A percentile compares a stretch with the other conserved stretches of the same genome.
Evolutionary conservation across 2,888 invertebrate species (phyloP).

Genomic region (Plebejus anna): DNA sequence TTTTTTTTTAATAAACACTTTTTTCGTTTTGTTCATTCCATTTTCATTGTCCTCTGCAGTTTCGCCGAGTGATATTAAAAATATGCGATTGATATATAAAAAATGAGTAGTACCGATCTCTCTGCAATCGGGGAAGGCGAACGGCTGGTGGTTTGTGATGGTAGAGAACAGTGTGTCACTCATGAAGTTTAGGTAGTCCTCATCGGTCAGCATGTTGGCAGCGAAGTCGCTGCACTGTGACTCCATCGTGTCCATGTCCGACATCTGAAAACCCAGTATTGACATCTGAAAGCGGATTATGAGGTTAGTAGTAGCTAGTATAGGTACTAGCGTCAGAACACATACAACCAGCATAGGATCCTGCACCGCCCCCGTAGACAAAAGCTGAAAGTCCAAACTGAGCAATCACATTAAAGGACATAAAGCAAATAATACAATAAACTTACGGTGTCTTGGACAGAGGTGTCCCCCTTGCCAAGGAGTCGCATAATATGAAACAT

Average conservation of each 20-base stretch:
- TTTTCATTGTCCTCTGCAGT: background rate
- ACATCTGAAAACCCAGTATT: slow-evolving; percentile 72
- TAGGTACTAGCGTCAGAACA: background rate
- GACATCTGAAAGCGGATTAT: slow-evolving; percentile 38
- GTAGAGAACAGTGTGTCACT: slow-evolving; percentile 95
- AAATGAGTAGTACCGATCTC: slow-evolving; percentile 88
- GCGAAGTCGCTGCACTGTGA: slow-evolving; percentile 83
- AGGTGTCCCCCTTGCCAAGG: slow-evolving; percentile 86
- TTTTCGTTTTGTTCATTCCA: too few relatives aligned
- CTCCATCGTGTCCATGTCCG: slow-evolving; percentile 86
- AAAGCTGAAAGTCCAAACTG: slow-evolving; percentile 5
- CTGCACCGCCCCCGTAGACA: background rate
- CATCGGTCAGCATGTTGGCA: slow-evolving; percentile 89
- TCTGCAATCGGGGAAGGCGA: slow-evolving; percentile 97
- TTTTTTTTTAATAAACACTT: too few relatives aligned
- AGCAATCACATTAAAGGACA: background rate
- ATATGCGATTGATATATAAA: slow-evolving; percentile 21
- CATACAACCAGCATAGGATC: slow-evolving; percentile 7
- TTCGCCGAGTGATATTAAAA: background rate
- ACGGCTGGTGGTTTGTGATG: slow-evolving; percentile 90
- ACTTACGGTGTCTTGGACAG: slow-evolving; percentile 87
- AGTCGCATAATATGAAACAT: slow-evolving; percentile 91
- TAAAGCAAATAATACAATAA: background rate
- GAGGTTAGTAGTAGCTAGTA: slow-evolving; percentile 14
- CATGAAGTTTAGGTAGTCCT: slow-evolving; percentile 92